These are phyloP conservation scores for Micromussa lordhowensis DNA, from an alignment of 92 coral and sea anemone genomes.

Conservation along the genomic window DNA sequence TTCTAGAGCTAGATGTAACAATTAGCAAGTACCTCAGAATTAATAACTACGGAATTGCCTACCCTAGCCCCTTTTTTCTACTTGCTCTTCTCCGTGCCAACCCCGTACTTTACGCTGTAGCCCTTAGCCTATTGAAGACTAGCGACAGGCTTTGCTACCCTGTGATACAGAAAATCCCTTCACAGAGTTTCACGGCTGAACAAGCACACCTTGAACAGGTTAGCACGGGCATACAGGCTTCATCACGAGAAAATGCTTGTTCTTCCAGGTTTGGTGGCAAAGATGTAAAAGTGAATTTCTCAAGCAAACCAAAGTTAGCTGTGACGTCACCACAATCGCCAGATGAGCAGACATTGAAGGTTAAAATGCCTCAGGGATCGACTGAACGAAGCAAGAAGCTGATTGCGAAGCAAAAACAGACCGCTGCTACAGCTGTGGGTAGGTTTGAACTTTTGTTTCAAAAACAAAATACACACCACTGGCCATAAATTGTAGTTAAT, in stretches of 20 bases:
- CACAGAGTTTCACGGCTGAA: too few species aligned
- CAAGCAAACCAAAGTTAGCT: constrained; percentile 29
- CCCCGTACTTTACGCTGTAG: too few species aligned
- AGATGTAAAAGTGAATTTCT: constrained; percentile 23
- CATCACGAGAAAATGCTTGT: background rate
- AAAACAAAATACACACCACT: background rate
- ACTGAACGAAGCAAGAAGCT: constrained; percentile 63
- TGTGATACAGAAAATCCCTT: too few species aligned
- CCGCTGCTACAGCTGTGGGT: constrained; percentile 58
- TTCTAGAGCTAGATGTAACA: too few species aligned
- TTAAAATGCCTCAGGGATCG: constrained; percentile 46
- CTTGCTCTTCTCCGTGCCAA: too few species aligned
- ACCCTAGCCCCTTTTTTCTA: too few species aligned
- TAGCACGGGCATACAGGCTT: too few species aligned
- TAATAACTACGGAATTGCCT: too few species aligned
- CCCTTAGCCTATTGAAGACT: too few species aligned
- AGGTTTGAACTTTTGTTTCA: background rate
- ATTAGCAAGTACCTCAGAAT: too few species aligned
- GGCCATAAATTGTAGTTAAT: background rate
- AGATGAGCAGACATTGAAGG: constrained; percentile 51
- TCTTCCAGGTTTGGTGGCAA: constrained; percentile 56
- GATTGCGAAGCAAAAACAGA: constrained; percentile 65
- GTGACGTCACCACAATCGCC: constrained; percentile 44
- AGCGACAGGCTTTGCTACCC: too few species aligned
- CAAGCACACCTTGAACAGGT: too few species aligned